A percentile compares a stretch with the other conserved stretches of the same genome.
phyloP scores from a whole-genome alignment of 1,140 invertebrate genomes.

The Planococcus citri region DNA sequence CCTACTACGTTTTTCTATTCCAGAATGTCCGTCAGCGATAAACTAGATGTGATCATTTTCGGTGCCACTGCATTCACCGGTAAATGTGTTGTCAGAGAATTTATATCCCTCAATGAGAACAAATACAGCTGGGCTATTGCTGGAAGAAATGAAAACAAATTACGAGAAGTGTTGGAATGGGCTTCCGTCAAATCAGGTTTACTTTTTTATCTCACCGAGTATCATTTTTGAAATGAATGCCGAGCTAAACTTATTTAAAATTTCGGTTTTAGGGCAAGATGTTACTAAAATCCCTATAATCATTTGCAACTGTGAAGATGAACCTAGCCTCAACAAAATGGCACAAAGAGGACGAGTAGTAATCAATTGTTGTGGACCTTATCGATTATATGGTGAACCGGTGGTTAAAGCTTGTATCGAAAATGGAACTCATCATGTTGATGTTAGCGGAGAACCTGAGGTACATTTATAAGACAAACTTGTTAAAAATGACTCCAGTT shows the following conservation, averaged over 20 bases:
- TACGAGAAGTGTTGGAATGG: constrained; percentile 51
- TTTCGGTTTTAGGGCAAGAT: constrained; percentile 40
- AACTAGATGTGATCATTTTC: constrained; percentile 60
- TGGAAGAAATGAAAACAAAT: constrained; percentile 57
- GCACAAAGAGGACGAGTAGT: constrained; percentile 56
- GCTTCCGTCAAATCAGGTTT: constrained; percentile 41
- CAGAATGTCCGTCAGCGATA: background rate
- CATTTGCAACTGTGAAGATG: constrained; percentile 62
- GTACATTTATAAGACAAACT: too few species aligned
- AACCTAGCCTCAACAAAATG: constrained; percentile 60
- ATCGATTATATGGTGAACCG: constrained; percentile 73
- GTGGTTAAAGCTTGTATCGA: constrained; percentile 80
- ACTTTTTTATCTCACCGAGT: background rate
- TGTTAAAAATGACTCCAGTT: background rate
- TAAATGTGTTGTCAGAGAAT: constrained; percentile 53
- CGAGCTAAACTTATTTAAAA: background rate
- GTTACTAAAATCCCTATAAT: constrained; percentile 50
- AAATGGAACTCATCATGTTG: constrained; percentile 68
- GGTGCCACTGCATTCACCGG: constrained; percentile 81
- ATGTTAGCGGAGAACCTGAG: constrained; percentile 83
- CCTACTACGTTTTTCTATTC: too few species aligned
- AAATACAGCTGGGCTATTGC: constrained; percentile 55
- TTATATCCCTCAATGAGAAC: constrained; percentile 37
- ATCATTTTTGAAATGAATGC: background rate
- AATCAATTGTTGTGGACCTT: constrained; percentile 82